Conservation (phyloP, 2,797 vertebrate genomes). For the Myripristis jacobus region DNA sequence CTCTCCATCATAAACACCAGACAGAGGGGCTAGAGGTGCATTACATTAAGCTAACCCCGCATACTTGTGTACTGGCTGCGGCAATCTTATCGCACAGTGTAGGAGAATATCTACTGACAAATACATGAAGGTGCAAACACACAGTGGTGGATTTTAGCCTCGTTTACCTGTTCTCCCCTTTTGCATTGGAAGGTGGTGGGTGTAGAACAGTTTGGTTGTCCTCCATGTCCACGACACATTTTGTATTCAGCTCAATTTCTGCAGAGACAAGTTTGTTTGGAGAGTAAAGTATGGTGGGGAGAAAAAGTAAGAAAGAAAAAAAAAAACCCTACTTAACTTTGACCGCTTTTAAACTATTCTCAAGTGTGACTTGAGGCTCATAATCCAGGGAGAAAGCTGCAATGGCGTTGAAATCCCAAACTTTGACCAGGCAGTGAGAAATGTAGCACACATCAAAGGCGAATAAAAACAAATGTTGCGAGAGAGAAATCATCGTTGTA, state of each 20-base stretch:
- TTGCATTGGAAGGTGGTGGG: slow-evolving; percentile 90
- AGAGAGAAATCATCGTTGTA: neutral
- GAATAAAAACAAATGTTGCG: slow-evolving; percentile 13
- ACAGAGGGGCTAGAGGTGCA: neutral
- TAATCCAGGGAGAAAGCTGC: slow-evolving; percentile 37
- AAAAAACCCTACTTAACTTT: slow-evolving; percentile 27
- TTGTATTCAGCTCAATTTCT: slow-evolving; percentile 98
- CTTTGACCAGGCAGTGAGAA: slow-evolving; percentile 45
- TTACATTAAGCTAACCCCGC: neutral
- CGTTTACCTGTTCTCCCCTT: slow-evolving; percentile 95
- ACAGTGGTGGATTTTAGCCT: slow-evolving; percentile 18
- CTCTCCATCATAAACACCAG: slow-evolving; percentile 2
- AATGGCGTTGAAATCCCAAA: slow-evolving; percentile 65
- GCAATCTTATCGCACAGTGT: neutral
- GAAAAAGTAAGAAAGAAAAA: slow-evolving; percentile 1
- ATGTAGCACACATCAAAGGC: slow-evolving; percentile 43
- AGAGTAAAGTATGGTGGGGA: slow-evolving; percentile 37
- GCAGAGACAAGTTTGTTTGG: slow-evolving; percentile 72
- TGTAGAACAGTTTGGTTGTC: slow-evolving; percentile 96
- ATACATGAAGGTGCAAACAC: neutral
- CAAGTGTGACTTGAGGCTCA: slow-evolving; percentile 43
- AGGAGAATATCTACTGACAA: neutral
- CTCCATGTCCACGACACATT: slow-evolving; percentile 99
- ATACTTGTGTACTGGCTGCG: neutral
- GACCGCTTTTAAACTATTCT: slow-evolving; percentile 26